Base-by-base conservation (phyloP, 2,113 vertebrate genomes). In the Scortum barcoo region DNA sequence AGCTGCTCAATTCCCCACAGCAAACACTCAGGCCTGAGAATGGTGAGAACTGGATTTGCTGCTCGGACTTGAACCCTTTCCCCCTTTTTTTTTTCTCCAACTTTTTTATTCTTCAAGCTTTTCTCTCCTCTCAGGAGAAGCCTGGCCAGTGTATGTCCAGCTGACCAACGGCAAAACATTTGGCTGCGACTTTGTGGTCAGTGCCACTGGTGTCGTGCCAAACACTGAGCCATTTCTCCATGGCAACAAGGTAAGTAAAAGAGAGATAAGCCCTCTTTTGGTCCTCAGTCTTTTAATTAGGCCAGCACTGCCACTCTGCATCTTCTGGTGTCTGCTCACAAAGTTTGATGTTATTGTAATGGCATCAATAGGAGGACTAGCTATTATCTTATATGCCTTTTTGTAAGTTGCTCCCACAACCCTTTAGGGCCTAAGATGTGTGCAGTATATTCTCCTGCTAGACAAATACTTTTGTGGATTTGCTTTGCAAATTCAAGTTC, bases 171-270 rank as follows among this genome's bases (percentile, higher is more conserved):
- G 95, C 50, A 98, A 95, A 84, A 95, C 95, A 2, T 97, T 96
- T 56, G 98, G 98, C 86, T 99, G 98, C 11, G 92, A 99, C 91
- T 97, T 99, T 84, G 93, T 99, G 30, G 95, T 99, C 89, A 99
- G 98, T 36, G 98, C 98, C 74, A 99, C 97, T 0, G 98, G 98
- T 70, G 98, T 99, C 4, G 91, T 95, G 26, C 97, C 98, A 73
- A 99, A 98, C 74, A 91, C 92, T 5, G 93, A 96, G 56, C 96
- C 96, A 0, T 98, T 99, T 92, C 94, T 99, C 80, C 84, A 85
- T 42, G 95, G 96, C 58, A 99, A 99, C 93, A 93, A 89, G 0
- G 98, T 99, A 94, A 97, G 96, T 77, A 68, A 51, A 8, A 13
- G 19, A 50, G 11, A 12, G 19, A 16, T 36, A 28, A 57, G 12